Evolutionary conservation across 2,888 invertebrate species (phyloP).

Genomic region (Cheilosia grossa): DNA sequence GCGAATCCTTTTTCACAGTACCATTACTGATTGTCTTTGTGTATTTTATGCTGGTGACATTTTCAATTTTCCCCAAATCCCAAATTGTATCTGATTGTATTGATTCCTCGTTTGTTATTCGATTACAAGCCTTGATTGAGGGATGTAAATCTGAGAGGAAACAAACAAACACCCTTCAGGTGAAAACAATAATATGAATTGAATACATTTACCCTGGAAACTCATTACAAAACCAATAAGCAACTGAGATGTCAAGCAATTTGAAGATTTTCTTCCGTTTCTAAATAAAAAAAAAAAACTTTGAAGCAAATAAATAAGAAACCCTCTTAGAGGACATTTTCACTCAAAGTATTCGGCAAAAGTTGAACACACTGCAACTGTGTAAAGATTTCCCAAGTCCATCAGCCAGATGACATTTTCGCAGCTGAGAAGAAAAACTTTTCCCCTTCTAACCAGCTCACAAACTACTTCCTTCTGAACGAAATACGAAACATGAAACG

Average conservation of each 20-base stretch:
- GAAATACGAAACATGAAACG: conserved; percentile 11
- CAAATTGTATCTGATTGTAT: background rate
- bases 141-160: background rate
- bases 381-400: conserved; percentile 58
- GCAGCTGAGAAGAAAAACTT: conserved; percentile 37
- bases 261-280: background rate
- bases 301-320: conserved; percentile 4
- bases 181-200: too few species aligned
- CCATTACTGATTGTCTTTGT: conserved; percentile 1
- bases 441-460: conserved; percentile 9
- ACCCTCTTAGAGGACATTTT: conserved; percentile 42
- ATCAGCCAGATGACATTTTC: conserved; percentile 72
- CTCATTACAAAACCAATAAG: conserved; percentile 34
- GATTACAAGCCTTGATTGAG: conserved; percentile 1
- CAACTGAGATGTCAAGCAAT: conserved; percentile 44
- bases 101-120: conserved; percentile 9
- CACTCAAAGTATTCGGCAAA: conserved; percentile 43
- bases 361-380: conserved; percentile 65
- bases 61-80: conserved; percentile 34
- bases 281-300: background rate
- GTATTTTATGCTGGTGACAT: conserved; percentile 22
- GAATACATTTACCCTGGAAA: background rate
- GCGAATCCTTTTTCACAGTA: background rate
- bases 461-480: conserved; percentile 45
- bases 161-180: background rate